Evolutionary conservation across 1,140 invertebrate species (phyloP), one percentile per base, ranked within the genome.

Genomic region (Ceratitis capitata): DNA sequence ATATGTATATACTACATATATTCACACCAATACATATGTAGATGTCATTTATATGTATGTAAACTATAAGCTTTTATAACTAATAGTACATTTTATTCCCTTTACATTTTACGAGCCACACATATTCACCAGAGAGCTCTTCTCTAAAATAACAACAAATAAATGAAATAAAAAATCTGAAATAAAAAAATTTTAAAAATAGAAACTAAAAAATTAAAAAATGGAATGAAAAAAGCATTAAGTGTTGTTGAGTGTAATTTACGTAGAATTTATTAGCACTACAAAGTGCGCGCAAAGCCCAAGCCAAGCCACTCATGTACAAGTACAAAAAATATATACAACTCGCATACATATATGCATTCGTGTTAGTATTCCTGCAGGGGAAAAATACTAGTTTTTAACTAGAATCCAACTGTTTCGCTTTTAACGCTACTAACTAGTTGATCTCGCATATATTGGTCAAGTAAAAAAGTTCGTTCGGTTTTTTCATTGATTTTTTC

Each of bases 221-320:
- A 69, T 69, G 39, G 39, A 69, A 69, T 69, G 39, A 69, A 39
- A 35, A 69, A 69, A 69, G n/a, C 78, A 29, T 47, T 82, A 87
- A 90, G 89, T 90, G 78, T 32, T 74, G 84, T 42, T 58, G 84
- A 69, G 84, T 85, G 82, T 84, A 58, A 56, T 86, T 84, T 86
- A 32, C 19, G 42, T 82, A 56, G 14, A 42, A 61, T 83, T 85
- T 85, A 85, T 82, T 85, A 83, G 85, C 16, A 56, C 56, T 56
- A 58, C 7, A 35, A 35, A 83, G 49, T 83, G 51, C 32, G 19
- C 82, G 29, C 29, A 12, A 82, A 82, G 64, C 64, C 19, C 32
- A 69, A 69, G 64, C 64, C 64, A 39, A 69, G 39, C n/a, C n/a
- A 69, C 4, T 39, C n/a, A 12, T 32, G 19, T 19, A n/a, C 35